Conservation (phyloP, 1,140 invertebrate genomes). For the Alviniconcha marisindica region DNA sequence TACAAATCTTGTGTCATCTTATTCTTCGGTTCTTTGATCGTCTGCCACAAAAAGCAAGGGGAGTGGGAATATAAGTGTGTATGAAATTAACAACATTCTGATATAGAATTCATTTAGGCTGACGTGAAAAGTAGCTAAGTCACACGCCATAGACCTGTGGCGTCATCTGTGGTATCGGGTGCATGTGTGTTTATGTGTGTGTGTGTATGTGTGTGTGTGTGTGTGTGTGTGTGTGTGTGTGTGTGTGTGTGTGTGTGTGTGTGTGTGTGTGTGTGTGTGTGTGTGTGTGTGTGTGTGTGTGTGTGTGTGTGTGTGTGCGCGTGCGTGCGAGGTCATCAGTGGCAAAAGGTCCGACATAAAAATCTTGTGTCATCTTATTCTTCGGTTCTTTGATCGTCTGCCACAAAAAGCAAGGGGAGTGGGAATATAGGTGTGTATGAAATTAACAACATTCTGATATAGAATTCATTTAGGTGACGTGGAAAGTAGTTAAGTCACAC, state of each 20-base stretch:
- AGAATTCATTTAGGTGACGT: not conserved
- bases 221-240: not conserved
- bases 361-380: not conserved
- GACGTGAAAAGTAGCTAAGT: not conserved
- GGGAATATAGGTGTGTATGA: not conserved
- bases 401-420: not conserved
- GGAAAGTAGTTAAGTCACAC: not conserved
- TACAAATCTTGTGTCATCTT: not conserved
- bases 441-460: not conserved
- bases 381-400: not conserved
- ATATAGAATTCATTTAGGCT: not conserved
- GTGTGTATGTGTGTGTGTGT: not conserved
- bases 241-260: not conserved
- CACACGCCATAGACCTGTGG: not conserved
- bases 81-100: not conserved
- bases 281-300: not conserved
- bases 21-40: not conserved
- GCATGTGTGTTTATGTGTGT: not conserved
- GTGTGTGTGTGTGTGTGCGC: no score
- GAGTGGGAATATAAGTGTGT: not conserved
- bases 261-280: not conserved
- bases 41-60: not conserved
- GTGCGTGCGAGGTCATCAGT: no score
- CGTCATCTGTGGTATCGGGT: not conserved
- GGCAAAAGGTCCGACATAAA: not conserved